phyloP scores from a whole-genome alignment of 1,140 invertebrate species.

The Monomorium pharaonis region DNA sequence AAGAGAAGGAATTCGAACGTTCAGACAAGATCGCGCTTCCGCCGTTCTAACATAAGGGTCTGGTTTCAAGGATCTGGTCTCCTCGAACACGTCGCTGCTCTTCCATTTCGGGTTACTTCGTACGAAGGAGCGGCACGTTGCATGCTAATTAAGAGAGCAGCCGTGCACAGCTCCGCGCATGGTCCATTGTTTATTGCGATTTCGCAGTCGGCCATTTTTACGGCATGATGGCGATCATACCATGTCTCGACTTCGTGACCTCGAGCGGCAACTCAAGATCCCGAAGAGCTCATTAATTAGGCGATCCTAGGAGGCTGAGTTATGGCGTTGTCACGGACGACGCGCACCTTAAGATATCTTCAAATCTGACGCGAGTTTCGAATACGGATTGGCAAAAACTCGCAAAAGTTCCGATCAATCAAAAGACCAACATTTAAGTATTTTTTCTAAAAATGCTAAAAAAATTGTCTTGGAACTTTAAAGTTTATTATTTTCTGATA shows the following conservation, averaged over 20 bases:
- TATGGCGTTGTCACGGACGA: neutral
- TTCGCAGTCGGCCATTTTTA: slow-evolving; percentile 52
- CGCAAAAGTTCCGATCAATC: neutral
- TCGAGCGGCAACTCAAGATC: slow-evolving; percentile 9
- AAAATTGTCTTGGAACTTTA: no score
- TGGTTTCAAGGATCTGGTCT: slow-evolving; percentile 7
- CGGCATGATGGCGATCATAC: neutral
- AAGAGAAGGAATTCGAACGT: neutral
- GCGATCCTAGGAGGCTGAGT: slow-evolving; percentile 20
- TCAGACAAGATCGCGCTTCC: neutral
- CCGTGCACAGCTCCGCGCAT: slow-evolving; percentile 37
- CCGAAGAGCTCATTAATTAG: slow-evolving; percentile 50
- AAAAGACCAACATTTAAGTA: neutral
- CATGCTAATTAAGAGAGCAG: slow-evolving; percentile 65
- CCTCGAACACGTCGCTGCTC: neutral
- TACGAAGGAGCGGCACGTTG: slow-evolving; percentile 29
- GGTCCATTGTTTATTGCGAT: slow-evolving; percentile 59
- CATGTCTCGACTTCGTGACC: slow-evolving; percentile 31
- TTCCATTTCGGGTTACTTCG: slow-evolving; percentile 22
- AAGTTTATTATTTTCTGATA: neutral
- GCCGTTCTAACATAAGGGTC: neutral
- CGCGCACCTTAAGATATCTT: neutral
- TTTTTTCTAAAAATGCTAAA: no score
- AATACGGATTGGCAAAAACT: neutral
- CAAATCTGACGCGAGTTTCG: neutral